phyloP scores from a whole-genome alignment of 2,797 vertebrate genomes.

The Ctenosaura bakeri region DNA sequence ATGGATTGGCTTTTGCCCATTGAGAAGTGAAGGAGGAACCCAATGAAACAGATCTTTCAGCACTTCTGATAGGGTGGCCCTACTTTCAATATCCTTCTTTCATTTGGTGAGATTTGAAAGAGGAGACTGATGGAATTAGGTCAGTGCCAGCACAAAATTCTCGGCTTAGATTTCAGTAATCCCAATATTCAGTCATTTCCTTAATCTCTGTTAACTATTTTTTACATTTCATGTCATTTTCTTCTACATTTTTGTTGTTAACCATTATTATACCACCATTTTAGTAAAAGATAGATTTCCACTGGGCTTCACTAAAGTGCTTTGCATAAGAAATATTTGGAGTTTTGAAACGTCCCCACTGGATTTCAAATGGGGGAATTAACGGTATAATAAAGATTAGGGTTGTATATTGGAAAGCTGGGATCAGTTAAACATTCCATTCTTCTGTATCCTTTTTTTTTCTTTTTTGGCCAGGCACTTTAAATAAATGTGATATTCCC shows the following conservation, averaged over 20 bases:
- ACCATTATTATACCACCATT: constrained; percentile 14
- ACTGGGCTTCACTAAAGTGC: neutral
- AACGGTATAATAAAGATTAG: neutral
- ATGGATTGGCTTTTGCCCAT: neutral
- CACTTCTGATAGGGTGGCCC: neutral
- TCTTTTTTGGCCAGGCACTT: constrained; percentile 24
- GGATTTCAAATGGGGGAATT: constrained; percentile 7
- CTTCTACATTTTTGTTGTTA: constrained; percentile 10
- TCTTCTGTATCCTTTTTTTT: neutral
- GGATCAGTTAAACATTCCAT: constrained; percentile 36
- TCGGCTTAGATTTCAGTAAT: neutral
- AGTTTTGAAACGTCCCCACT: constrained; percentile 20
- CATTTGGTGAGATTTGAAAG: neutral
- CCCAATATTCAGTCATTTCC: constrained; percentile 14
- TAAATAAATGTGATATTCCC: constrained; percentile 23
- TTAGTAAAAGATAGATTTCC: neutral
- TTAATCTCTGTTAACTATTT: constrained; percentile 3
- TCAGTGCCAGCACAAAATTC: neutral
- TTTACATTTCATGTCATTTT: constrained; percentile 9
- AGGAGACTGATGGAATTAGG: too few species aligned
- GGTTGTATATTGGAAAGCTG: constrained; percentile 5
- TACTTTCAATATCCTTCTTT: neutral
- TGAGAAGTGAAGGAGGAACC: neutral
- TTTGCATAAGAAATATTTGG: constrained; percentile 23
- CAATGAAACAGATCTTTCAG: neutral